Conservation (phyloP, 2,113 vertebrate genomes). For the Delphinus delphis region DNA sequence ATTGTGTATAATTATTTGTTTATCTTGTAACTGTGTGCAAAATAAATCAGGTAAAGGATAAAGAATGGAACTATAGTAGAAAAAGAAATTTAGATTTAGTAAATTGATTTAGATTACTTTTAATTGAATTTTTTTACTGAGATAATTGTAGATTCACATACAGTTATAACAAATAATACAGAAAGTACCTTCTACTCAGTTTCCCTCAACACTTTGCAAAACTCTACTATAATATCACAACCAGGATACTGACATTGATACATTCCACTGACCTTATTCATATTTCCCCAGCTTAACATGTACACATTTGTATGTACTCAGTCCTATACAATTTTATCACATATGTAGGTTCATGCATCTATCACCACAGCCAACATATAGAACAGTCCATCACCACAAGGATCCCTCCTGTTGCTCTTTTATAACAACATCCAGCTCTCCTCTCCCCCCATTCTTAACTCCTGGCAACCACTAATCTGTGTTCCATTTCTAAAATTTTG, state of each 20-base stretch:
- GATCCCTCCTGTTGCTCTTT: background rate
- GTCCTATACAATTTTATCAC: background rate
- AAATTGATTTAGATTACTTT: background rate
- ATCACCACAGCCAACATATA: background rate
- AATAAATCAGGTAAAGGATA: background rate
- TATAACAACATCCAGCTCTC: background rate
- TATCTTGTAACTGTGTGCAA: background rate
- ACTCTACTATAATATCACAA: background rate
- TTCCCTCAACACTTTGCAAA: background rate
- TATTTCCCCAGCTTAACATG: background rate
- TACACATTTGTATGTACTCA: background rate
- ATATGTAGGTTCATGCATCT: background rate
- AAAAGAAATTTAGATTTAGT: background rate
- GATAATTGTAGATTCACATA: background rate
- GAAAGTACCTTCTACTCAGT: background rate
- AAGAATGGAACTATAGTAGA: constrained; percentile 6
- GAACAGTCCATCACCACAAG: background rate
- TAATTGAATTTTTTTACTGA: background rate
- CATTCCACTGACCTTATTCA: background rate
- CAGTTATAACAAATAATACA: background rate
- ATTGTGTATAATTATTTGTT: background rate
- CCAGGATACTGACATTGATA: background rate
- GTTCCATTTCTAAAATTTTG: background rate
- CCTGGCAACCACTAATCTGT: background rate
- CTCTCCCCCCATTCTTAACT: background rate